Conservation (phyloP, 2,888 invertebrate species). For the Pegoplata infirma region DNA sequence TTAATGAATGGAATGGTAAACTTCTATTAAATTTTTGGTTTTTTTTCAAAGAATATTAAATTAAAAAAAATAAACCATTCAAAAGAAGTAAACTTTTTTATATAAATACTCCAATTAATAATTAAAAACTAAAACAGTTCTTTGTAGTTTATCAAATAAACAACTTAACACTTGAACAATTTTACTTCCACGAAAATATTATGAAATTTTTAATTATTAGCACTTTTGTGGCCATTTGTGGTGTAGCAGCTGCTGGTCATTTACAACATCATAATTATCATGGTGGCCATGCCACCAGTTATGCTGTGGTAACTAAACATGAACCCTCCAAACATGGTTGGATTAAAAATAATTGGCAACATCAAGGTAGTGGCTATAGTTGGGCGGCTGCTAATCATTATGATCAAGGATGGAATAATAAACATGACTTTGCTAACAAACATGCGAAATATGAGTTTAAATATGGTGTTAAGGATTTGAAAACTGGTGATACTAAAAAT, state of each 20-base stretch:
- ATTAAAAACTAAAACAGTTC: background rate
- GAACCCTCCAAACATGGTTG: slow-evolving; percentile 61
- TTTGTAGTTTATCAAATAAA: background rate
- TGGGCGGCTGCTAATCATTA: slow-evolving; percentile 55
- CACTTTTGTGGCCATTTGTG: background rate
- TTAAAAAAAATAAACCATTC: background rate
- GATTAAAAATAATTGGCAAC: slow-evolving; percentile 30
- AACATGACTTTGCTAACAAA: slow-evolving; percentile 72
- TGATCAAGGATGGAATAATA: slow-evolving; percentile 64
- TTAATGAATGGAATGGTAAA: background rate
- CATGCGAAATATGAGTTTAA: slow-evolving; percentile 79
- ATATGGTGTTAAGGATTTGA: slow-evolving; percentile 79
- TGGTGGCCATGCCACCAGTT: slow-evolving; percentile 67
- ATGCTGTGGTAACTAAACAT: slow-evolving; percentile 71
- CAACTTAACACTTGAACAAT: background rate
- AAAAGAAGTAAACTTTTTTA: background rate
- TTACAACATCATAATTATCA: slow-evolving; percentile 64
- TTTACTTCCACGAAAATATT: background rate
- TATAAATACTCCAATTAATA: background rate
- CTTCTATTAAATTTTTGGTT: background rate
- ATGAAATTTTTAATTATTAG: background rate
- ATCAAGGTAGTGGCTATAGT: slow-evolving; percentile 36
- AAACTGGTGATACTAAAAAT: slow-evolving; percentile 79
- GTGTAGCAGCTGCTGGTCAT: slow-evolving; percentile 64
- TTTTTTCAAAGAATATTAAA: background rate